phyloP scores from a whole-genome alignment of 2,888 invertebrate species.

The Myathropa florea region DNA sequence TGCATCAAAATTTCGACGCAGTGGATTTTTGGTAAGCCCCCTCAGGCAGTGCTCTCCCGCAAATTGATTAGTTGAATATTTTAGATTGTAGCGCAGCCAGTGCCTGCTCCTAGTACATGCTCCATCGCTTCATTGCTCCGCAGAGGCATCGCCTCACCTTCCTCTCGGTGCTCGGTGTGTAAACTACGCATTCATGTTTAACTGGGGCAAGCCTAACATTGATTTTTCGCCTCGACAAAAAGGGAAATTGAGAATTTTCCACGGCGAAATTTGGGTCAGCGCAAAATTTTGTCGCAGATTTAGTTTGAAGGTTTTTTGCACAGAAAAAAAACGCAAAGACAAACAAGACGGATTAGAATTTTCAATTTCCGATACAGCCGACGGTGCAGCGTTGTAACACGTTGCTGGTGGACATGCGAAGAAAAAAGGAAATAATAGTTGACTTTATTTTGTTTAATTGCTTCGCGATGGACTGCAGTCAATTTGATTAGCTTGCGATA shows the following conservation, averaged over 20 bases:
- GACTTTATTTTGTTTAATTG: not conserved
- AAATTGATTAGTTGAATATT: conserved; percentile 71
- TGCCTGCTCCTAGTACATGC: not conserved
- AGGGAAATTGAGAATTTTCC: conserved; percentile 46
- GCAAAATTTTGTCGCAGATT: conserved; percentile 34
- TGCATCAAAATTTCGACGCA: conserved; percentile 69
- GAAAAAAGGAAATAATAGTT: not conserved
- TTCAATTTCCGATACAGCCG: conserved; percentile 31
- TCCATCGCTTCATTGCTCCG: not conserved
- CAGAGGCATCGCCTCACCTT: not conserved
- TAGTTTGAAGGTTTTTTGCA: conserved; percentile 6
- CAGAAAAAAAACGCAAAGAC: not conserved
- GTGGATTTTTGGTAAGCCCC: conserved; percentile 50
- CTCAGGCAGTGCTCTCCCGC: conserved; percentile 39
- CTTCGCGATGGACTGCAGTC: not conserved
- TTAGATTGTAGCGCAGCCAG: conserved; percentile 51
- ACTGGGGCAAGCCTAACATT: conserved; percentile 54
- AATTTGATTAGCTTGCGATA: not conserved
- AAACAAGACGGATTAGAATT: conserved; percentile 25
- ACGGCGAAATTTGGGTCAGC: conserved; percentile 44
- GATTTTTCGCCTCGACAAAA: conserved; percentile 25
- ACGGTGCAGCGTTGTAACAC: not conserved
- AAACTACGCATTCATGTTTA: conserved; percentile 53
- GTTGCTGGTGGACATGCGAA: not conserved
- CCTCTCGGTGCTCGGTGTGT: conserved; percentile 12